Base-by-base conservation (phyloP, 2,797 vertebrate genomes). In the Rhadinocentrus ornatus region DNA sequence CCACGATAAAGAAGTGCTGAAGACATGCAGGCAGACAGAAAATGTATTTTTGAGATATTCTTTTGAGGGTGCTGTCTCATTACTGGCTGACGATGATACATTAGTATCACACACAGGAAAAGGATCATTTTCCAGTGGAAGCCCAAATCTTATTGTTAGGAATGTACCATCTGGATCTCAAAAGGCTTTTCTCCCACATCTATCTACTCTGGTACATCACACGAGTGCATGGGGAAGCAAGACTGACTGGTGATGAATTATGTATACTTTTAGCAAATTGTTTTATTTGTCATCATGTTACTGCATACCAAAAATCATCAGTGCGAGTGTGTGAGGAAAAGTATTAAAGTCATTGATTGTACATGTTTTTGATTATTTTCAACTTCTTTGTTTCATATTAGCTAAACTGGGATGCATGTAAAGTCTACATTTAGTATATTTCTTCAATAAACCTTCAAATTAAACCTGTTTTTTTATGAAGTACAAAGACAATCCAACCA, bases 121-220 rank as follows among this genome's bases (percentile, higher is more conserved):
- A 88, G 75, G 86, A 91, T 90, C 55, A 90, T 93, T 92, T 93
- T 92, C 84, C 87, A 90, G 89, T 89, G 88, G 90, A 92, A 92
- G 90, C 81, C 87, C 81, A 92, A 93, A 93, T 86, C 92, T 92
- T 94, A 93, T 93, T 94, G 93, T 94, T 94, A 86, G 89, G 89
- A 88, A 90, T 82, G 90, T 81, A 91, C 93, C 93, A 94, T 95
- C 94, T 95, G 93, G 90, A 93, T 90, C 93, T 92, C 92, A 90
- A 87, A 93, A 87, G 82, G 84, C 84, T 87, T 52, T 22, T 66
- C 88, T 90, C 86, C 82, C 88, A 91, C 90, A 94, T 94, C 86
- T 85, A 88, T 95, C 92, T 92, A 91, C 80, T 73, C 69, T 77
- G 85, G 79, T 87, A 79, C 75, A 89, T 86, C 81, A 78, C 86